Evolutionary conservation across 2,797 vertebrate genomes (phyloP).

Genomic region (Apodemus agrarius): DNA sequence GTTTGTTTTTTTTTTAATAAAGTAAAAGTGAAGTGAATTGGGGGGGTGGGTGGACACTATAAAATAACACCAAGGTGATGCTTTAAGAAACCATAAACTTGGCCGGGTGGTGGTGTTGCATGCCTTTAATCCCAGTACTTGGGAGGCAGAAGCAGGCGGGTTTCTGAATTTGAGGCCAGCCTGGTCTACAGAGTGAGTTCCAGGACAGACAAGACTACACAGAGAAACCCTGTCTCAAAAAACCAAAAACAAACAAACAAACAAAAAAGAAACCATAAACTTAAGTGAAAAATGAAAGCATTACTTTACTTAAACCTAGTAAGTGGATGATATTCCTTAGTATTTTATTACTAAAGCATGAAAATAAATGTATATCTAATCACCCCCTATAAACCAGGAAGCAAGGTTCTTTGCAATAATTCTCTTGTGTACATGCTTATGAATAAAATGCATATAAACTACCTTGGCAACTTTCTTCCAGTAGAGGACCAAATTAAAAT

Average conservation of each 20-base stretch:
- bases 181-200: no score
- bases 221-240: no score
- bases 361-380: not conserved
- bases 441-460: slow-evolving; percentile 87
- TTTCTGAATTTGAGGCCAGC: no score
- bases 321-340: not conserved
- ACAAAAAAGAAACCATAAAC: not conserved
- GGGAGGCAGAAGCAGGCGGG: no score
- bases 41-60: not conserved
- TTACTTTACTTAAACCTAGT: not conserved
- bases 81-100: not conserved
- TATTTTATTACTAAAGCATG: slow-evolving; percentile 6
- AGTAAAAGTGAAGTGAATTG: not conserved
- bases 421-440: slow-evolving; percentile 93
- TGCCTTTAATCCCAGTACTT: no score
- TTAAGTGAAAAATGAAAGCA: not conserved
- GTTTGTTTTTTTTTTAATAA: not conserved
- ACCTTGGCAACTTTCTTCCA: slow-evolving; percentile 86
- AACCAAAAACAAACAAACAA: no score
- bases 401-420: slow-evolving; percentile 90
- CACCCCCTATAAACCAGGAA: slow-evolving; percentile 85
- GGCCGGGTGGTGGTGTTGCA: no score
- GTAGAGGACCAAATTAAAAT: slow-evolving; percentile 86
- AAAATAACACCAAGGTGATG: not conserved
- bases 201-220: no score